A percentile compares a stretch with the other conserved stretches of the same genome.
Evolutionary conservation across 2,113 vertebrate species (phyloP).

Genomic region (Apaloderma vittatum): DNA sequence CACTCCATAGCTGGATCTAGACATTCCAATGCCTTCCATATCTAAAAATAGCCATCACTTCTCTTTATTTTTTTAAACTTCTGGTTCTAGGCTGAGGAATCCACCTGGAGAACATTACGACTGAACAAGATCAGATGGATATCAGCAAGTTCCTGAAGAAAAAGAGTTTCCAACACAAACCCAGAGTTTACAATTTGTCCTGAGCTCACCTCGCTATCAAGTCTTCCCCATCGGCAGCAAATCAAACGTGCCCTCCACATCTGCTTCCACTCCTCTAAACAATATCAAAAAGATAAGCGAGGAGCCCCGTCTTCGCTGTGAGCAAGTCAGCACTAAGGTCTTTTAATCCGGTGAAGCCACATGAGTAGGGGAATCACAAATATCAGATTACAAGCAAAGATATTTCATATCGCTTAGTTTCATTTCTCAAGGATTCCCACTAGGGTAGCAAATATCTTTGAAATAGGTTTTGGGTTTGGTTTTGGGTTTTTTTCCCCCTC

Average conservation of each 20-base stretch:
- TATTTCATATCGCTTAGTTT: background rate
- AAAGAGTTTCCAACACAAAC: background rate
- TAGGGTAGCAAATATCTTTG: background rate
- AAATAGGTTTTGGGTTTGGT: background rate
- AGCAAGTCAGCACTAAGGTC: background rate
- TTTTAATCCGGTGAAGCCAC: background rate
- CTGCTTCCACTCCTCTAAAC: background rate
- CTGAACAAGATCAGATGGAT: background rate
- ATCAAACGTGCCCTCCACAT: background rate
- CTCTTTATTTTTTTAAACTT: background rate
- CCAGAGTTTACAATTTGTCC: background rate
- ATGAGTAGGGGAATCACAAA: background rate
- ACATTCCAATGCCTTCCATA: background rate
- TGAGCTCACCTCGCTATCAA: background rate
- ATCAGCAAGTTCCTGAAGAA: background rate
- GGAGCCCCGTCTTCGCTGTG: background rate
- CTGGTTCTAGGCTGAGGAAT: background rate
- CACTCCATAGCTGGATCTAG: background rate
- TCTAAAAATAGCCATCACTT: background rate
- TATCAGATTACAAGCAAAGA: background rate
- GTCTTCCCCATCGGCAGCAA: background rate
- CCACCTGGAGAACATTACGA: background rate
- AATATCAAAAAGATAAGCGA: fast-evolving
- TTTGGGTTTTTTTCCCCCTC: background rate
- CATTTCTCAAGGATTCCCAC: background rate